Base-by-base conservation (phyloP, 2,797 vertebrate species). In the Rhinophrynus dorsalis region DNA sequence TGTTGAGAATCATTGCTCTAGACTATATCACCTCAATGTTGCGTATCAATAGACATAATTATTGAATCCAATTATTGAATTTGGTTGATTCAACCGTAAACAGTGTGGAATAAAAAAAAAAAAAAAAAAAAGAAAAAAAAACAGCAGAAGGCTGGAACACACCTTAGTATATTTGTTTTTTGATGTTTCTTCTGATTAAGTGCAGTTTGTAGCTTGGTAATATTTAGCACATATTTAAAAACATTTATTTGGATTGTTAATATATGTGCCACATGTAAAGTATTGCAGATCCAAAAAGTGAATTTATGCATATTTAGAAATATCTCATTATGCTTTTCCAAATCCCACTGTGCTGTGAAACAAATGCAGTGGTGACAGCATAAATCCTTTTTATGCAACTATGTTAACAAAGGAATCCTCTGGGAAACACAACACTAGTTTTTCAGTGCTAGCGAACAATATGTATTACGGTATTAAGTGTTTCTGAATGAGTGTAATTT, bases 391-490 rank as follows among this genome's bases (percentile, higher is more conserved):
- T 65, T 35, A 55, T 54, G 66, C 74, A 76, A 75, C 68, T 59
- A 30, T 79, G 63, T 66, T 75, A 72, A 67, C 63, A 80, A 83
- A 79, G 74, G 79, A 84, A 80, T 59, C 54, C 73, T 69, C 27
- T 38, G 52, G 66, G 80, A 70, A 82, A 26, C 26, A 37, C 18
- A 57, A 32, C 24, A 40, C 56, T 35, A 51, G 2, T 79, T 79
- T 82, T 65, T 52, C 68, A 52, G 40, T 78, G 62, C 58, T 50
- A 76, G 58, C 80, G 81, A 71, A 83, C 72, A 70, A 11, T 67
- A 44, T 56, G n/a, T 64, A 63, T 62, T 71, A 76, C 35, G 54
- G 20, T 74, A 75, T 79, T 78, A 79, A 75, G 33, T 68, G 12
- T 65, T 76, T 79, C 72, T 69, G 44, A 63, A 75, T 66, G 59